These are phyloP conservation scores for Monoplex corrugatus DNA, from an alignment of 2,888 invertebrate species.

Conservation along the genomic window DNA sequence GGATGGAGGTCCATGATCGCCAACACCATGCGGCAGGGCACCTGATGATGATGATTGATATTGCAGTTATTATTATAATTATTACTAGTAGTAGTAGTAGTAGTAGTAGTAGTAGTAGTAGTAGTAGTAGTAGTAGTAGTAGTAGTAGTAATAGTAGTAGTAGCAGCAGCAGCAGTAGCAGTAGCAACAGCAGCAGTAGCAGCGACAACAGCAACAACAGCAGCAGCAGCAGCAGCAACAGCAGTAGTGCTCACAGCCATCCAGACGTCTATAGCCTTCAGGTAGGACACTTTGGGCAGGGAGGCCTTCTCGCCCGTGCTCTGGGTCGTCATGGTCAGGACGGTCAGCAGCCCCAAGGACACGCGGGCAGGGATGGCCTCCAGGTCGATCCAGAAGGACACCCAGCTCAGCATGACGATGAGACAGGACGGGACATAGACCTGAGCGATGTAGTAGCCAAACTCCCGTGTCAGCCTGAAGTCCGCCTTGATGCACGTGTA, in stretches of 20 bases:
- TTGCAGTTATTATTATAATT: too few relatives aligned
- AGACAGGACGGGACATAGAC: constrained; percentile 83
- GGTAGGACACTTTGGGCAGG: constrained; percentile 59
- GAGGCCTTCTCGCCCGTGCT: constrained; percentile 54
- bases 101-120: too few relatives aligned
- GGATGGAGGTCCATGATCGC: too few relatives aligned
- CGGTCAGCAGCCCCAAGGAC: constrained; percentile 60
- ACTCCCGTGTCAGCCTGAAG: constrained; percentile 60
- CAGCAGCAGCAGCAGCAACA: too few relatives aligned
- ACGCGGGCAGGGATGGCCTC: constrained; percentile 60
- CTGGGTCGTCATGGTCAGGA: constrained; percentile 62
- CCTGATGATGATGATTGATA: too few relatives aligned
- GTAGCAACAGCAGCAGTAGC: too few relatives aligned
- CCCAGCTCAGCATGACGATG: constrained; percentile 85
- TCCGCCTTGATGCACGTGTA: constrained; percentile 62
- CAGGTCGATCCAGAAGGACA: constrained; percentile 84
- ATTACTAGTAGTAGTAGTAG: too few relatives aligned
- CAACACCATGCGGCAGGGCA: too few relatives aligned
- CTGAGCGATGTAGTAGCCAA: constrained; percentile 74
- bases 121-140: too few relatives aligned
- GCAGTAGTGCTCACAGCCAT: constrained; percentile 59
- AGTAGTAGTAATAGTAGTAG: too few relatives aligned
- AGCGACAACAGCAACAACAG: too few relatives aligned
- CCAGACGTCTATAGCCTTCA: constrained; percentile 65
- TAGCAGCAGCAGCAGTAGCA: too few relatives aligned